These are phyloP conservation scores for Onychostruthus taczanowskii DNA, from an alignment of 2,113 vertebrate species.

Conservation along the genomic window DNA sequence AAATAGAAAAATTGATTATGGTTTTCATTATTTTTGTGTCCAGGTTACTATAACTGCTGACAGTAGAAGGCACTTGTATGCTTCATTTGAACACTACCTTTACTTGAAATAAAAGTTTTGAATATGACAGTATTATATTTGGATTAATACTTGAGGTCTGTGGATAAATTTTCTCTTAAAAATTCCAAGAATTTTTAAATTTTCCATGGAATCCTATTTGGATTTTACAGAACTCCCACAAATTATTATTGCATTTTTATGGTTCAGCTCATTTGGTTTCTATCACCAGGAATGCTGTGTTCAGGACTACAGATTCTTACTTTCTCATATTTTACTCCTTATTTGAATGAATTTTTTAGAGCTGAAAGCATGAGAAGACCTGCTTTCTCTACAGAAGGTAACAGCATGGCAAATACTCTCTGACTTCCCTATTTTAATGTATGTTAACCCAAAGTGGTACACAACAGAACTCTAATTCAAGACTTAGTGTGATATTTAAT, in stretches of 20 bases:
- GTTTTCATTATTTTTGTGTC: neutral
- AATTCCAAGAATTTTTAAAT: neutral
- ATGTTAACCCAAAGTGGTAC: neutral
- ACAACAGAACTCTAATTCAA: neutral
- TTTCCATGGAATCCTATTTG: neutral
- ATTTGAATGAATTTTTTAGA: neutral
- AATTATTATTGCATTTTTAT: neutral
- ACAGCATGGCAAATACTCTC: neutral
- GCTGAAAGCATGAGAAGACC: neutral
- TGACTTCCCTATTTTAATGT: neutral
- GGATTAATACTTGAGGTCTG: neutral
- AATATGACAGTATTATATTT: neutral
- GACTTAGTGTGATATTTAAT: neutral
- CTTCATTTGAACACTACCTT: neutral
- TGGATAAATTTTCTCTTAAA: neutral
- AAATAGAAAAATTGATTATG: neutral
- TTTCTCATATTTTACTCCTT: neutral
- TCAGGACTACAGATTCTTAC: neutral
- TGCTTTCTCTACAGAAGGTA: neutral
- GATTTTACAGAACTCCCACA: neutral
- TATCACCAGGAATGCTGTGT: neutral
- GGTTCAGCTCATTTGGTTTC: neutral
- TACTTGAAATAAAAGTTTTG: neutral
- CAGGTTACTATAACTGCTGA: neutral
- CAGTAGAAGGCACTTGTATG: neutral